phyloP scores from a whole-genome alignment of 2,113 vertebrate genomes.

The Toxotes jaculatrix region DNA sequence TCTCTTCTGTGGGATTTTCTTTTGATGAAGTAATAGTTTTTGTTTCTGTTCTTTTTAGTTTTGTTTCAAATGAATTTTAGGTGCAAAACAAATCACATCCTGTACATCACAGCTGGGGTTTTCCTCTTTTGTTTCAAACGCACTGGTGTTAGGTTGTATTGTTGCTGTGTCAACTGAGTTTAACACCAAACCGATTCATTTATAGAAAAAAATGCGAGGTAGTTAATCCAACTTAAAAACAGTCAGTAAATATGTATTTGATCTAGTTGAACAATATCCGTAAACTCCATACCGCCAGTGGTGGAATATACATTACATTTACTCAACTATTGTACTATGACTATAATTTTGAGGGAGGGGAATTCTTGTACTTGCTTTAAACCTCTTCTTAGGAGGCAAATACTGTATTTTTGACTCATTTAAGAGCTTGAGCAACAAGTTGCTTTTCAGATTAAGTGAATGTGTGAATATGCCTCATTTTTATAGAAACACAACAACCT shows the following conservation, averaged over 20 bases:
- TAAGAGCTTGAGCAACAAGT: neutral
- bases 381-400: neutral
- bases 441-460: neutral
- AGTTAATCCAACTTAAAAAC: neutral
- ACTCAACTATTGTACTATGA: neutral
- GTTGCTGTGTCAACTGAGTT: neutral
- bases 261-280: neutral
- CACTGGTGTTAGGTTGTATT: neutral
- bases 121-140: conserved; percentile 6
- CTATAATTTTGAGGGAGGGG: neutral
- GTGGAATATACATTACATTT: neutral
- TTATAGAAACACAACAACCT: neutral
- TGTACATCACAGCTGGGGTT: conserved; percentile 17
- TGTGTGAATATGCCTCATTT: neutral
- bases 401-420: neutral
- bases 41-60: conserved; percentile 4
- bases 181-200: neutral
- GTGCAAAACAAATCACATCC: conserved; percentile 27
- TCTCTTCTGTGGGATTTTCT: neutral
- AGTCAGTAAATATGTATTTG: neutral
- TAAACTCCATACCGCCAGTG: neutral
- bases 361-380: neutral
- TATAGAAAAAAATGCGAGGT: neutral
- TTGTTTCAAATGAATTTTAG: conserved; percentile 1
- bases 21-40: conserved; percentile 1